phyloP scores from a whole-genome alignment of 2,113 vertebrate genomes.

The Pelecanoides urinatrix region DNA sequence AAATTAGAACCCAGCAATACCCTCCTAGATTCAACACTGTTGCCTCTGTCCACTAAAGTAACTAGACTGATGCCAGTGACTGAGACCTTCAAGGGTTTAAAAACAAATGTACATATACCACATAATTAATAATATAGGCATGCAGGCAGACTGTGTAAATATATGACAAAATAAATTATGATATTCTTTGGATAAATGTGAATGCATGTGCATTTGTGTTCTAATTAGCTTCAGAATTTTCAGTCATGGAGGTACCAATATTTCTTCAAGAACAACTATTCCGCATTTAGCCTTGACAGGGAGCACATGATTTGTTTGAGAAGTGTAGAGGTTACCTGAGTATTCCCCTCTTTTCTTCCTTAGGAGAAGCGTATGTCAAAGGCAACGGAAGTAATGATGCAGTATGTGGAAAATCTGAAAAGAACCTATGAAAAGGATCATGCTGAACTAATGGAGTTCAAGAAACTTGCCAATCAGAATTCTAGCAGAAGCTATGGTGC shows the following conservation, averaged over 20 bases:
- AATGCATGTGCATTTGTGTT: background rate
- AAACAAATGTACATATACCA: background rate
- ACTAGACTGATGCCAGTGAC: background rate
- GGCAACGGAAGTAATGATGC: slow-evolving; percentile 98
- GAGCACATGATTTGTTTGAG: background rate
- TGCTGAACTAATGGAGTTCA: slow-evolving; percentile 94
- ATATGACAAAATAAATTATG: background rate
- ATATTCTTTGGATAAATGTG: background rate
- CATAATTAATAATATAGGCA: background rate
- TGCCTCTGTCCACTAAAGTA: background rate
- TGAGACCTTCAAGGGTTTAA: background rate
- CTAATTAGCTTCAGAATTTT: background rate
- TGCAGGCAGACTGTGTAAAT: background rate
- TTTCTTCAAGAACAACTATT: background rate
- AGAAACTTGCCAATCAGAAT: slow-evolving; percentile 98
- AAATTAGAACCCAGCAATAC: background rate
- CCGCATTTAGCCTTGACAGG: background rate
- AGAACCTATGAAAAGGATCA: slow-evolving; percentile 97
- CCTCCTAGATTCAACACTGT: background rate
- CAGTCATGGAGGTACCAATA: background rate
- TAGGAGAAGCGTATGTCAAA: slow-evolving; percentile 98
- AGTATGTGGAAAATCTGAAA: slow-evolving; percentile 97
- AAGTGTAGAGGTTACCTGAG: background rate
- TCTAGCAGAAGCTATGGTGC: slow-evolving; percentile 88
- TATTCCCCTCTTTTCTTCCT: background rate